Conservation (phyloP, 2,113 vertebrate genomes). For the Panthera tigris region DNA sequence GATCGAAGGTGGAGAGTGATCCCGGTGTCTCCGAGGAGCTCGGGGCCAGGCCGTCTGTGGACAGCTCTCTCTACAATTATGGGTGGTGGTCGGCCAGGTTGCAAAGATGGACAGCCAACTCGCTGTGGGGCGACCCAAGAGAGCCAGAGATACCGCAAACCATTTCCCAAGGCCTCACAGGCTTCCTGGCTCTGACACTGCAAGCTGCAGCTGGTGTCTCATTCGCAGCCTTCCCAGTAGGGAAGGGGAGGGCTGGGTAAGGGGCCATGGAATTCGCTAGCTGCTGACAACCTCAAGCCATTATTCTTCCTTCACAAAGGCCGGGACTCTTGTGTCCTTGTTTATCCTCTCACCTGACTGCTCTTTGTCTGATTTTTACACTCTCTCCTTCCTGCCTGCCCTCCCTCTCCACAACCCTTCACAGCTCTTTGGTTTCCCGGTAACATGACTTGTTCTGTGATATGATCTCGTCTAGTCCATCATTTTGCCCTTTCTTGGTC, state of each 20-base stretch:
- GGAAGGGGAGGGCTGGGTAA: not conserved
- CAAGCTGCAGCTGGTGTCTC: not conserved
- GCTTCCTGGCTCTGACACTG: not conserved
- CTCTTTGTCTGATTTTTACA: not conserved
- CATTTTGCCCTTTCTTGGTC: not conserved
- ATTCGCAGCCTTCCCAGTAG: not conserved
- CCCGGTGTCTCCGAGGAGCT: not conserved
- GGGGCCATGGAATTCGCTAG: no score
- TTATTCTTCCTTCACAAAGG: not conserved
- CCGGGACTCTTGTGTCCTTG: not conserved
- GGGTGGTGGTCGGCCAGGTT: not conserved
- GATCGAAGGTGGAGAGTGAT: not conserved
- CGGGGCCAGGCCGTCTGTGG: not conserved
- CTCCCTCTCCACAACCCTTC: not conserved
- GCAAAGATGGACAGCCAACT: not conserved
- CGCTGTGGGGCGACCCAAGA: not conserved
- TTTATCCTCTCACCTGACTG: not conserved
- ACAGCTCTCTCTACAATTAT: not conserved
- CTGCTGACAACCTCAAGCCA: not conserved
- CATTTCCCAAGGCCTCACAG: not conserved
- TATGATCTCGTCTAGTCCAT: not conserved
- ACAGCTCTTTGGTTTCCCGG: not conserved
- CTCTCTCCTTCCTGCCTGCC: not conserved
- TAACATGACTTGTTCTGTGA: not conserved
- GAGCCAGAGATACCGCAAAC: not conserved